Evolutionary conservation across 1,140 invertebrate species (phyloP).

Genomic region (Sarcophaga bullata): DNA sequence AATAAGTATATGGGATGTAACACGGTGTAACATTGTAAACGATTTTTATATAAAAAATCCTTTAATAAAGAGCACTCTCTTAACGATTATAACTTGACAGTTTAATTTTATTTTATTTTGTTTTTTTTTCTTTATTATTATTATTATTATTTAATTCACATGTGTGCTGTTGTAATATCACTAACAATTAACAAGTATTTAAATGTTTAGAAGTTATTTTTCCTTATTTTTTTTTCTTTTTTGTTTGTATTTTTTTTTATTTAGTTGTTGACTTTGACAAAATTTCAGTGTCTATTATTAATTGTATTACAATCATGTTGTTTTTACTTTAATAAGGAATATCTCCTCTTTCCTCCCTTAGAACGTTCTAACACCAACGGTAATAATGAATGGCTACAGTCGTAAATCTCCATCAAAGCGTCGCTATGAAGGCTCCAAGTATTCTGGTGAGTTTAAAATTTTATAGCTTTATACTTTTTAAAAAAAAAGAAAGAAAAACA

Average conservation of each 20-base stretch:
- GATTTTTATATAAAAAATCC: too few species aligned
- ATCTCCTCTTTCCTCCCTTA: neutral
- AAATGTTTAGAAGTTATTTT: conserved; percentile 9
- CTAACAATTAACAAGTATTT: neutral
- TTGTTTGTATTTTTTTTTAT: neutral
- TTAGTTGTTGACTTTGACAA: neutral
- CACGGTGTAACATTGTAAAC: too few species aligned
- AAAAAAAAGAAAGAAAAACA: neutral
- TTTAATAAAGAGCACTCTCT: too few species aligned
- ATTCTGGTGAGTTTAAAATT: conserved; percentile 55
- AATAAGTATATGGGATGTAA: too few species aligned
- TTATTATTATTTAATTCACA: too few species aligned
- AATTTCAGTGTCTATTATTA: conserved; percentile 18
- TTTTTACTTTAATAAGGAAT: conserved; percentile 7
- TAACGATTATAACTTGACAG: too few species aligned
- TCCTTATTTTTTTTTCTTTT: conserved; percentile 17
- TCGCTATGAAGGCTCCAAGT: conserved; percentile 64
- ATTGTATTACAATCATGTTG: neutral
- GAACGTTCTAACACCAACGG: conserved; percentile 42
- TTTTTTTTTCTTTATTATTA: too few species aligned
- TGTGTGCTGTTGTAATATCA: too few species aligned
- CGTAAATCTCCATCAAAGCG: conserved; percentile 61
- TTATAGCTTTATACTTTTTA: neutral
- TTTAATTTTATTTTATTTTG: too few species aligned
- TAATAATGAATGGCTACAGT: conserved; percentile 62